Evolutionary conservation across 2,797 vertebrate species (phyloP).

Genomic region (Nasua narica): DNA sequence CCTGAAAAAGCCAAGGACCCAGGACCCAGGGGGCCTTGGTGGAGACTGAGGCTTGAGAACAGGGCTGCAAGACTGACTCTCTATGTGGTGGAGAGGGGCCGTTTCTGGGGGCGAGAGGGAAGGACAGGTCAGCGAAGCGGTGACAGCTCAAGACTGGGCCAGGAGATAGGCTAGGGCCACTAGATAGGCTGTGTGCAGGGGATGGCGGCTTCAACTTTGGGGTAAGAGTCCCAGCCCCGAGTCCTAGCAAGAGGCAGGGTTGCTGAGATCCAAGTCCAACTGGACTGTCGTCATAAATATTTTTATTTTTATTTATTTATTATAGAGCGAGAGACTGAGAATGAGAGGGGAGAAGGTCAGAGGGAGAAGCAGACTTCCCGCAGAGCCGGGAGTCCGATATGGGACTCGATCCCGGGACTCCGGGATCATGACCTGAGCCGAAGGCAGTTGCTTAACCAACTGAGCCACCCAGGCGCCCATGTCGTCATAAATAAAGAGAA

Average conservation of each 20-base stretch:
- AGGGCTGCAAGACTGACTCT: background rate
- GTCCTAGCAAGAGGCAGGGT: background rate
- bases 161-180: no score
- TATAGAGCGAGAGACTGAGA: no score
- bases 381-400: no score
- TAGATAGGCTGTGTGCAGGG: no score
- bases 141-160: background rate
- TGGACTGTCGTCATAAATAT: background rate
- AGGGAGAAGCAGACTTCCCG: no score
- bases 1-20: conserved; percentile 77
- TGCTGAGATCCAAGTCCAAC: background rate
- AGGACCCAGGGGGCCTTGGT: background rate
- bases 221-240: background rate
- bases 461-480: no score
- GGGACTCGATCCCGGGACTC: no score
- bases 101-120: rapidly evolving
- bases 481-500: background rate
- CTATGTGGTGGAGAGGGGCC: background rate
- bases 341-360: no score
- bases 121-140: background rate
- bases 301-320: no score
- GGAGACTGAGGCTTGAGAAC: background rate
- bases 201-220: background rate
- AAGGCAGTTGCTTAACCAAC: no score
- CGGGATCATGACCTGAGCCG: no score